These are phyloP conservation scores for Ammodytes marinus DNA, from an alignment of 2,113 vertebrate genomes.

Conservation along the genomic window DNA sequence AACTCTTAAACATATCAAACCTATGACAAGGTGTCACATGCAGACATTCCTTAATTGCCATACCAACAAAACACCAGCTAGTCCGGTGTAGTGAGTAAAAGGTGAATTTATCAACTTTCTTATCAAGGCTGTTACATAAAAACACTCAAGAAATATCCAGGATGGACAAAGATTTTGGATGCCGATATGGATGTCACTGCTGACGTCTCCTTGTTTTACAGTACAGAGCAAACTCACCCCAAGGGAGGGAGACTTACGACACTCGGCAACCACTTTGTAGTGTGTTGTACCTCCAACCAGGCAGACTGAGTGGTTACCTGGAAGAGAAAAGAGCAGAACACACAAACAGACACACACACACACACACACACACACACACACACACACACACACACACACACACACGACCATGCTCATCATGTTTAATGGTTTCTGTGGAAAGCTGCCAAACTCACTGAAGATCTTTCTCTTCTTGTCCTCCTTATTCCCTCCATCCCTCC, in stretches of 20 bases:
- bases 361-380: conserved; percentile 10
- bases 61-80: background rate
- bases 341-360: conserved; percentile 25
- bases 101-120: background rate
- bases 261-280: conserved; percentile 39
- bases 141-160: background rate
- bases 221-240: conserved; percentile 31
- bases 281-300: conserved; percentile 36
- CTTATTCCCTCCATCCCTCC: conserved; percentile 34
- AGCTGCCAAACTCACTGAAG: conserved; percentile 65
- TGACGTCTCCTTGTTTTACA: conserved; percentile 41
- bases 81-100: background rate
- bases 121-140: conserved; percentile 27
- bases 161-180: conserved; percentile 27
- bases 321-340: conserved; percentile 37
- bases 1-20: background rate
- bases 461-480: conserved; percentile 22
- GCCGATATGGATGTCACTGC: conserved; percentile 19
- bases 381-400: conserved; percentile 10
- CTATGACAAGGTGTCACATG: background rate
- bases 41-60: background rate
- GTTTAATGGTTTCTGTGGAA: conserved; percentile 77
- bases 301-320: conserved; percentile 65
- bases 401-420: conserved; percentile 21
- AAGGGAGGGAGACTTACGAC: conserved; percentile 11